Evolutionary conservation across 2,888 invertebrate genomes (phyloP).

Genomic region (Chaitophorus viminalis): DNA sequence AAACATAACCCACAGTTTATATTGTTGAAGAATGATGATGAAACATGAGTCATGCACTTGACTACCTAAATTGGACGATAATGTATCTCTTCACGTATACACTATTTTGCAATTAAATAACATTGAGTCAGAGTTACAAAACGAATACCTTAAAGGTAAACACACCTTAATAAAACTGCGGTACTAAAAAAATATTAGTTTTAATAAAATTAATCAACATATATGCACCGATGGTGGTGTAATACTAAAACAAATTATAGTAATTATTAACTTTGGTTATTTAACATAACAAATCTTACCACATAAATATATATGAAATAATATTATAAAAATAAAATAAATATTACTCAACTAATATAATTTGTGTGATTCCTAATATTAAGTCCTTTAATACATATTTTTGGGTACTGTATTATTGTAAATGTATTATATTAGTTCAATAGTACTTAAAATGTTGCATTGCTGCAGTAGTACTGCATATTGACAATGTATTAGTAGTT

Average conservation of each 20-base stretch:
- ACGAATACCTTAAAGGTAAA: neutral
- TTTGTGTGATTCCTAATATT: too few species aligned
- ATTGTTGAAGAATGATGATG: neutral
- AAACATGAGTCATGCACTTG: neutral
- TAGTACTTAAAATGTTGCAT: neutral
- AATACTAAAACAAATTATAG: too few species aligned
- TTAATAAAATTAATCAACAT: too few species aligned
- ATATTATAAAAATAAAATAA: too few species aligned
- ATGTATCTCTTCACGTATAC: neutral
- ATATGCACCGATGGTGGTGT: too few species aligned
- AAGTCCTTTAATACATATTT: too few species aligned
- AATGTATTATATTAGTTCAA: neutral
- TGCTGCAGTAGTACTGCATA: neutral
- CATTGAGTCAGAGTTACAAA: constrained; percentile 12
- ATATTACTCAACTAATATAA: neutral
- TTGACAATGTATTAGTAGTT: neutral
- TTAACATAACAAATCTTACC: neutral
- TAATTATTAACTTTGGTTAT: neutral
- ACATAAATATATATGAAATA: too few species aligned
- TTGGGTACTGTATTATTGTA: too few species aligned
- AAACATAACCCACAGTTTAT: neutral
- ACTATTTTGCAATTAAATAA: neutral
- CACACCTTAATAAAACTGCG: neutral
- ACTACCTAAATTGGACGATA: neutral
- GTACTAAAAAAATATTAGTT: neutral